Percentiles rank a stretch among this genome's conserved stretches.
Conservation (phyloP, 2,797 vertebrate species). For the Periophthalmus magnuspinnatus region DNA sequence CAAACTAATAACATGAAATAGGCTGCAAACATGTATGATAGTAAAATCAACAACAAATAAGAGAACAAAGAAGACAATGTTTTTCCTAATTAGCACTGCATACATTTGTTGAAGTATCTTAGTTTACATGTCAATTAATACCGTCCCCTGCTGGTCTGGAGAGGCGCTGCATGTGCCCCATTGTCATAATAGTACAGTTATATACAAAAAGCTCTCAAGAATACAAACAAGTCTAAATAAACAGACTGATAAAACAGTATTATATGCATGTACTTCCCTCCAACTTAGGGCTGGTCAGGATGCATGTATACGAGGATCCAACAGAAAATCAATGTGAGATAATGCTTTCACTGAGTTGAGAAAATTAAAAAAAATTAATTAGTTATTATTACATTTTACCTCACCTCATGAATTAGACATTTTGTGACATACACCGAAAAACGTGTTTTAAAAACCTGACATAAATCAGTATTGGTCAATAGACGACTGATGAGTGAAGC, state of each 20-base stretch:
- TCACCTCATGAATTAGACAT: background rate
- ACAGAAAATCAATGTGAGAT: constrained; percentile 54
- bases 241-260: background rate
- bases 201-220: background rate
- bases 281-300: background rate
- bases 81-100: constrained; percentile 64
- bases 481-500: constrained; percentile 23
- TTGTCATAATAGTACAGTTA: constrained; percentile 7
- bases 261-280: background rate
- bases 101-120: constrained; percentile 55
- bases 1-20: constrained; percentile 58
- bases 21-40: constrained; percentile 60
- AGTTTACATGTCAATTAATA: constrained; percentile 58
- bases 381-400: constrained; percentile 16
- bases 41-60: constrained; percentile 73
- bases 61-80: constrained; percentile 61
- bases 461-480: constrained; percentile 18
- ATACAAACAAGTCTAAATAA: too few relatives aligned
- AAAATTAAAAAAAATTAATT: constrained; percentile 38
- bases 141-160: constrained; percentile 69
- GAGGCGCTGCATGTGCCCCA: constrained; percentile 34
- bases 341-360: too few relatives aligned
- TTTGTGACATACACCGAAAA: background rate
- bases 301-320: constrained; percentile 58
- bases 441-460: constrained; percentile 21